Evolutionary conservation across 1,140 invertebrate species (phyloP), one percentile per base, ranked within the genome.

Genomic region (Bombus affinis): DNA sequence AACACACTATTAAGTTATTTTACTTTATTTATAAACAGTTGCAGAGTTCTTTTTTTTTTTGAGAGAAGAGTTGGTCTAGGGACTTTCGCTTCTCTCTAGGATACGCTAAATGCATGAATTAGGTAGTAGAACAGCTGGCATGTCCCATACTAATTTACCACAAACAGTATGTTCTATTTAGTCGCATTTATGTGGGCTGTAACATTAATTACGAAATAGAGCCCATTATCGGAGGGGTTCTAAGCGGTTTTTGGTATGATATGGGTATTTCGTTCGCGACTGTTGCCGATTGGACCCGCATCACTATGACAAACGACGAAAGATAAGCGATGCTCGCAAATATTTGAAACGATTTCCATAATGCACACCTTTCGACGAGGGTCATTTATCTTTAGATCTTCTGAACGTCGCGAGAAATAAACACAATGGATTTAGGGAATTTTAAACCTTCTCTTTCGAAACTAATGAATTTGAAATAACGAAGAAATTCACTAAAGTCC

Each of bases 231-330:
- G 76, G 13, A 32, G 15, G n/a, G 53, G n/a, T 72, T 79, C 76
- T n/a, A 62, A 84, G 53, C 83, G 47, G 47, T 79, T 72, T 83
- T 70, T 25, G 53, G n/a, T n/a, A 3, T 15, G 66, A 84, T 80
- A 84, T 62, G 83, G 66, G 53, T 68, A 57, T 71, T 84, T 84
- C 42, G 75, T 57, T 66, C 25, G n/a, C 44, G 37, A 9, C 9
- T 39, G 28, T 72, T 65, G 62, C 6, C 37, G 82, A 84, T 84
- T 79, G 53, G 25, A 62, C 83, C 83, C 83, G 83, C 83, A 84
- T 84, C 47, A 1, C 39, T n/a, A 59, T 47, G n/a, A 22, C 42
- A 22, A 15, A 25, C 53, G 44, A 25, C 12, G 9, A 35, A 2
- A 65, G 81, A 83, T 76, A 77, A 53, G 2, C 1, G 28, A 22